Evolutionary conservation across 2,888 invertebrate genomes (phyloP).

Genomic region (Homarus gammarus): DNA sequence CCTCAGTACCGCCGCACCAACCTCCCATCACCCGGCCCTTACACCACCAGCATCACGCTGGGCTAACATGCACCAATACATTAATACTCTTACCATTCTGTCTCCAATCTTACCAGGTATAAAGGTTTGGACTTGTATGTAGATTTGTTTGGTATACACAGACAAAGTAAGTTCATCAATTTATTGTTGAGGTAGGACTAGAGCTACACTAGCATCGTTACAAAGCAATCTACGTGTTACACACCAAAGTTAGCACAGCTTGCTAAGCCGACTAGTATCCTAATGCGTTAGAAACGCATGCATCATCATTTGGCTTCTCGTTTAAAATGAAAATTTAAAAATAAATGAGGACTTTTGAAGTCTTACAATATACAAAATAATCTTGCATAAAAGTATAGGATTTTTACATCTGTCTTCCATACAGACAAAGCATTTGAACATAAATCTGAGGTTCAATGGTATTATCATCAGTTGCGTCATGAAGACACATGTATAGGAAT

Average conservation of each 20-base stretch:
- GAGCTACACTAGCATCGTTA: slow-evolving; percentile 66
- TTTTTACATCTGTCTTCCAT: slow-evolving; percentile 35
- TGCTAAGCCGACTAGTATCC: slow-evolving; percentile 62
- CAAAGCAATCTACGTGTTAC: slow-evolving; percentile 55
- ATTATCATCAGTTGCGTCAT: slow-evolving; percentile 23
- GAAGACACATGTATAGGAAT: slow-evolving; percentile 54
- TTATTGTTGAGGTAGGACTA: slow-evolving; percentile 72
- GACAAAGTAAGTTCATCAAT: slow-evolving; percentile 48
- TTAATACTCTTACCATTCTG: slow-evolving; percentile 23
- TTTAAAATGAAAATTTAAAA: slow-evolving; percentile 32
- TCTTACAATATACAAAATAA: slow-evolving; percentile 61
- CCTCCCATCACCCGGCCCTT: neutral
- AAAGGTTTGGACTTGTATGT: neutral
- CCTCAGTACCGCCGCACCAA: slow-evolving; percentile 45
- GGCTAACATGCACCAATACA: slow-evolving; percentile 30
- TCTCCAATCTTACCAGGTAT: neutral
- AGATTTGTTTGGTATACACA: slow-evolving; percentile 74
- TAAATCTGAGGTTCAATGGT: slow-evolving; percentile 38
- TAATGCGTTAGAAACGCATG: slow-evolving; percentile 62
- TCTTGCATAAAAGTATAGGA: slow-evolving; percentile 47
- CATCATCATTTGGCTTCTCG: slow-evolving; percentile 46
- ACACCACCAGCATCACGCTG: slow-evolving; percentile 5
- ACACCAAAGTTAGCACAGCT: slow-evolving; percentile 57
- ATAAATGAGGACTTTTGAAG: slow-evolving; percentile 31
- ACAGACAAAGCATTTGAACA: slow-evolving; percentile 37